Base-by-base conservation (phyloP, 2,888 invertebrate genomes). In the Parnassius smintheus region DNA sequence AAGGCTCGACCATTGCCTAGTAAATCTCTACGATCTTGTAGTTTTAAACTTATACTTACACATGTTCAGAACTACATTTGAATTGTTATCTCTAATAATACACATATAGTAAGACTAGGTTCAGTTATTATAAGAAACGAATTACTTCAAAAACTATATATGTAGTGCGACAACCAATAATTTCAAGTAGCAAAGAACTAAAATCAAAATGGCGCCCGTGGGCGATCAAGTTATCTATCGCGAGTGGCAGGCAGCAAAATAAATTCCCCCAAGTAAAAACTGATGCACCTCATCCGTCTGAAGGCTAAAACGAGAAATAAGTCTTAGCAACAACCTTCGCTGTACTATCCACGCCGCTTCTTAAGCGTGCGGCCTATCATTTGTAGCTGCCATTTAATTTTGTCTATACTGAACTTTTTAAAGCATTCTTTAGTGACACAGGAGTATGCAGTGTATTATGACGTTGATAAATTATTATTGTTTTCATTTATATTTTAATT, bases 141-240 rank as follows among this genome's bases (percentile, higher is more conserved):
- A 58, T 50, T 58, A 46, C 25, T 45, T 45, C 9, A 42, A 44
- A 52, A 56, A 56, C 13, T 35, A 59, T 52, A 59, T 57, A 51
- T 18, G 18, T 18, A 18, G 59, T 59, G 9, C 64, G 18, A 52
- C 53, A 70, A 71, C 67, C 65, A 72, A 83, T 80, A 85, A 85
- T 87, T 85, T 86, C 81, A 81, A 85, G 87, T 86, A 86, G 85
- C 86, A 72, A 69, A 74, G 83, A 76, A 84, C 82, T 82, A 80
- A 84, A 85, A 83, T 81, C 81, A 87, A 88, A 84, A 89, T 88
- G 86, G 88, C 85, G 66, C 75, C 79, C 75, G 72, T 69, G 72
- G 80, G 79, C 66, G 61, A 85, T 86, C 85, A 80, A 81, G 77
- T 79, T 75, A 81, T 82, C 80, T 80, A 80, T 79, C 78, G 77